Base-by-base conservation (phyloP, 2,797 vertebrate genomes). In the Urophycis tenuis region DNA sequence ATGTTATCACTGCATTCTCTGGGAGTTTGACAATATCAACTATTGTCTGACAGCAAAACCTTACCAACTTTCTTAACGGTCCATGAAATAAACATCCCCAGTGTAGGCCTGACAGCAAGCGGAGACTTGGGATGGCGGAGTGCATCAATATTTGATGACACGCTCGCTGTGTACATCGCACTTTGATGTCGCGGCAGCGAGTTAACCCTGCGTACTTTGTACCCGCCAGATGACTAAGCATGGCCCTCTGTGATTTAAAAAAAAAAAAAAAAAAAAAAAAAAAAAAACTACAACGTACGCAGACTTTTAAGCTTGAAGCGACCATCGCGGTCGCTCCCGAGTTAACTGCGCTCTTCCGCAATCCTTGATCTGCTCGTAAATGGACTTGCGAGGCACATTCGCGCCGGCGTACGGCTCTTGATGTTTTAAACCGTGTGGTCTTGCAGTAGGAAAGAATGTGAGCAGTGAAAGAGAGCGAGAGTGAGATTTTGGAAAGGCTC, bases 31-130 rank as follows among this genome's bases (percentile, higher is more conserved):
- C n/a, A 67, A 67, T 67, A 67, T 29, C 14, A 1, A 25, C 11
- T n/a, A n/a, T 67, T 67, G 60, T 67, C 60, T 29, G 60, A 67
- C 60, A 29, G 60, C 60, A 67, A 29, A 67, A n/a, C n/a, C 60
- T 11, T 60, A n/a, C n/a, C 53, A 60, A 25, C 53, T 8, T 29
- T 67, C 9, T 67, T 29, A 67, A 67, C n/a, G n/a, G 1, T 29
- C 60, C n/a, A 67, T 67, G 60, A 67, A 29, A 2, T 67, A 11
- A 67, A 29, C 60, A 29, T 67, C 9, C 12, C 25, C 3, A 29
- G 29, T 12, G 60, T 29, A 29, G 60, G 10, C 60, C 29, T 67
- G 60, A 67, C 60, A 29, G 60, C 60, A 60, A n/a, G n/a, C 60
- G 60, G 60, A 29, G 60, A 67, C 22, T 60, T 25, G 53, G 53